A percentile compares a stretch with the other conserved stretches of the same genome.
phyloP scores from a whole-genome alignment of 1,140 invertebrate species.

The Diachasmimorpha longicaudata region DNA sequence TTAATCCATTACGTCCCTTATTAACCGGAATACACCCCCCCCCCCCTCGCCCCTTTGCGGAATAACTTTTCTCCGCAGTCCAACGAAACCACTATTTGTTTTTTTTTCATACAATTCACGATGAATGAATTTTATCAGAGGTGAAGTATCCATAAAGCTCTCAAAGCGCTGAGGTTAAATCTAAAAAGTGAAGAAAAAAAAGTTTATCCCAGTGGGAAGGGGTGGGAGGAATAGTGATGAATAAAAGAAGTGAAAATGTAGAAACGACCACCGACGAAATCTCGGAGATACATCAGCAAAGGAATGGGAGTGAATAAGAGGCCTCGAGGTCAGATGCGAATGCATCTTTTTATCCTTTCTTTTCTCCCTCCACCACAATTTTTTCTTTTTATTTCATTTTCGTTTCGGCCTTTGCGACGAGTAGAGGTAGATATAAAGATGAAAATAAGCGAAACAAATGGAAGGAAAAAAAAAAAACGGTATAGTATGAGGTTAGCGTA shows the following conservation, averaged over 20 bases:
- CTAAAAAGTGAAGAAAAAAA: no score
- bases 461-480: slow-evolving; percentile 18
- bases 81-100: no score
- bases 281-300: neutral
- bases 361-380: neutral
- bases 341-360: neutral
- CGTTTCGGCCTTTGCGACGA: neutral
- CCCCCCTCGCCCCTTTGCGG: no score
- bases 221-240: neutral
- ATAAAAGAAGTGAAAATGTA: neutral
- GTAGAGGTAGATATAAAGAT: neutral
- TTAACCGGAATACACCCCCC: no score
- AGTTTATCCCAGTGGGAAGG: no score
- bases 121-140: no score
- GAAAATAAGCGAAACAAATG: slow-evolving; percentile 19
- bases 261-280: neutral
- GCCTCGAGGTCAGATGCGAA: neutral
- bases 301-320: slow-evolving; percentile 10
- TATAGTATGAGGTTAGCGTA: slow-evolving; percentile 35
- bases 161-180: no score
- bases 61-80: no score
- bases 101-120: no score
- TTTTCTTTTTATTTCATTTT: neutral
- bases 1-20: no score
- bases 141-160: no score